Evolutionary conservation across 2,888 invertebrate genomes (phyloP), one percentile per base, ranked within the genome.

Genomic region (Cyrtodaria siliqua): DNA sequence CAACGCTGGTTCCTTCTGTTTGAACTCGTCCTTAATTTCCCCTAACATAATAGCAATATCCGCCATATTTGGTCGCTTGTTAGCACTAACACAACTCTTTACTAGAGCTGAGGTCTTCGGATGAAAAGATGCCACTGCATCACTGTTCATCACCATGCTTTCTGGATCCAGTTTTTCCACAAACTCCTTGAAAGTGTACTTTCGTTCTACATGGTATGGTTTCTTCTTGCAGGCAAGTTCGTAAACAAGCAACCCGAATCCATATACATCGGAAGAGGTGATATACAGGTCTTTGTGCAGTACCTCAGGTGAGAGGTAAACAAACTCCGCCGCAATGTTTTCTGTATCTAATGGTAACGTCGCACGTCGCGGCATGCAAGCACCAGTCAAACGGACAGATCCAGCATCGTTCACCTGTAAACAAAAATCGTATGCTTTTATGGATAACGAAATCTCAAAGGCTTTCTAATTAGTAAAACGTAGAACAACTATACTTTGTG

Each of bases 301-400:
- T 1, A 91, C 91, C 33, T 87, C 88, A 4, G 90, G 90, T 0
- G 90, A 75, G 26, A 91, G 77, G 56, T 89, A 91, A 6, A 88
- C 86, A 56, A 86, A 87, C 26, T 85, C 77, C 0, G 76, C 73
- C 16, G 86, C 83, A 0, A 62, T 26, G 8, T 72, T 29, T 23
- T 76, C 74, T 18, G 62, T 70, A 20, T 87, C 84, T 0, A 63
- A 27, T 0, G 87, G 86, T 18, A 89, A 76, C 3, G 75, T 67
- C 4, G 88, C 86, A 4, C 61, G 55, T 24, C 89, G 73, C 14
- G 90, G 90, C 12, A 87, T 82, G 26, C 89, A 88, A 14, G 80
- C 84, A 6, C 88, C 88, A n/a, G 85, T 85, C 42, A 89, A 72
- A 33, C 81, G 82, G n/a, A 88, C 86, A 4, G 74, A 49, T 6